Conservation (phyloP, 1,140 invertebrate species). For the Homarus americanus region DNA sequence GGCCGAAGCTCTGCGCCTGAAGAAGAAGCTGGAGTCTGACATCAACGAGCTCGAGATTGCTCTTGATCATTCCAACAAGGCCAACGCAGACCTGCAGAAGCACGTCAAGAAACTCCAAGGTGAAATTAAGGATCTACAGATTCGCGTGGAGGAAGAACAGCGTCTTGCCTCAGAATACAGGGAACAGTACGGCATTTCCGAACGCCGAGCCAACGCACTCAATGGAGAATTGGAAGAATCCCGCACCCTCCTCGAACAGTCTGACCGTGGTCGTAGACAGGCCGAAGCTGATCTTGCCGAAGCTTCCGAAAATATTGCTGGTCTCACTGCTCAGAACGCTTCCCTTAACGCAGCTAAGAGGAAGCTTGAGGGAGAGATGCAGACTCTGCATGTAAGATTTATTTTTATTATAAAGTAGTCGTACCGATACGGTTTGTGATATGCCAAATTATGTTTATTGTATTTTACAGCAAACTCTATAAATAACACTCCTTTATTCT, state of each 20-base stretch:
- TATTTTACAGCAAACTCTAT: background rate
- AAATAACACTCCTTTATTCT: background rate
- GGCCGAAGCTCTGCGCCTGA: constrained; percentile 75
- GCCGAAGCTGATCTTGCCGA: constrained; percentile 83
- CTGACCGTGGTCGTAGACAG: constrained; percentile 76
- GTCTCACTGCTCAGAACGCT: constrained; percentile 79
- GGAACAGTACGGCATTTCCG: constrained; percentile 83
- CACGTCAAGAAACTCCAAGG: constrained; percentile 81
- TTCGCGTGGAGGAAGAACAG: constrained; percentile 82
- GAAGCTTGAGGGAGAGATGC: constrained; percentile 76
- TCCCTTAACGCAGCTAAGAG: constrained; percentile 70
- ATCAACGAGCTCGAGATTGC: constrained; percentile 64
- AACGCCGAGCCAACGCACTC: constrained; percentile 80
- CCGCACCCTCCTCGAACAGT: constrained; percentile 78
- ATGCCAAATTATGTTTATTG: background rate
- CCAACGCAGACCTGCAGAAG: constrained; percentile 64
- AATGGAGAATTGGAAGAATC: constrained; percentile 81
- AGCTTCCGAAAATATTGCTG: constrained; percentile 80
- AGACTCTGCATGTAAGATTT: constrained; percentile 75
- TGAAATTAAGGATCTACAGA: constrained; percentile 77
- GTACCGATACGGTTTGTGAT: too few relatives aligned
- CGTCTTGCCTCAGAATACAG: constrained; percentile 81
- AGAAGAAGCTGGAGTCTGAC: constrained; percentile 67
- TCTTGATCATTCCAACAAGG: constrained; percentile 63
- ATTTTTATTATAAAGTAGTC: too few relatives aligned